Evolutionary conservation across 2,113 vertebrate species (phyloP).

Genomic region (Tor tambroides): DNA sequence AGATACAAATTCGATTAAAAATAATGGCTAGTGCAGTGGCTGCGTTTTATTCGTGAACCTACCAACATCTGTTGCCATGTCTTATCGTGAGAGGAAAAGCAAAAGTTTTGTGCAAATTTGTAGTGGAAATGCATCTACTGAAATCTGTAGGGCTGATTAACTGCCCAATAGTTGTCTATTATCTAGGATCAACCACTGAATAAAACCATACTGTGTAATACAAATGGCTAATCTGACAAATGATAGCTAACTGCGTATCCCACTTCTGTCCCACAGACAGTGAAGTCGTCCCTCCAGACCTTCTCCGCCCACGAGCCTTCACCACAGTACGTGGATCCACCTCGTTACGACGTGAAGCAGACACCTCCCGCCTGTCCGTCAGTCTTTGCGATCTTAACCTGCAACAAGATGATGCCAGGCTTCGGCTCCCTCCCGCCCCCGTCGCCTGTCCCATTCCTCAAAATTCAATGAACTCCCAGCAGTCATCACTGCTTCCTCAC

Average conservation of each 20-base stretch:
- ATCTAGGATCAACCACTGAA: background rate
- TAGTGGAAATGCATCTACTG: too few species aligned
- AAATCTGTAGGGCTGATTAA: background rate
- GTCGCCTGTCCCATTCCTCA: slow-evolving; percentile 92
- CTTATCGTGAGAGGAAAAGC: too few species aligned
- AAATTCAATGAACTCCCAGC: slow-evolving; percentile 97
- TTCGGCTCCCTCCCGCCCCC: slow-evolving; percentile 78
- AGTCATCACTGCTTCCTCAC: slow-evolving; percentile 87
- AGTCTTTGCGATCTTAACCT: slow-evolving; percentile 96
- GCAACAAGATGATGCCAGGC: slow-evolving; percentile 79
- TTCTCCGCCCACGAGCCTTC: slow-evolving; percentile 93
- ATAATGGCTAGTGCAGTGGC: too few species aligned
- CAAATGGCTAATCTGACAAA: background rate
- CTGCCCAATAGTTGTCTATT: background rate
- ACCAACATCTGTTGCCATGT: too few species aligned
- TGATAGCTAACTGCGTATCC: background rate
- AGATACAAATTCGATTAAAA: too few species aligned
- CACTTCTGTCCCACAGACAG: slow-evolving; percentile 78
- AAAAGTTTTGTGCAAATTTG: too few species aligned
- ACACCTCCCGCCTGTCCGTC: slow-evolving; percentile 91
- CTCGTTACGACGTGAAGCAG: slow-evolving; percentile 86
- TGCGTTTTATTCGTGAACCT: too few species aligned
- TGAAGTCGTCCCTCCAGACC: slow-evolving; percentile 90
- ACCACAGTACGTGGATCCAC: slow-evolving; percentile 90
- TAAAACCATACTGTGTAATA: background rate